Percentiles rank a stretch among this genome's conserved stretches.
Conservation (phyloP, 2,113 vertebrate species). For the Sylvia atricapilla region DNA sequence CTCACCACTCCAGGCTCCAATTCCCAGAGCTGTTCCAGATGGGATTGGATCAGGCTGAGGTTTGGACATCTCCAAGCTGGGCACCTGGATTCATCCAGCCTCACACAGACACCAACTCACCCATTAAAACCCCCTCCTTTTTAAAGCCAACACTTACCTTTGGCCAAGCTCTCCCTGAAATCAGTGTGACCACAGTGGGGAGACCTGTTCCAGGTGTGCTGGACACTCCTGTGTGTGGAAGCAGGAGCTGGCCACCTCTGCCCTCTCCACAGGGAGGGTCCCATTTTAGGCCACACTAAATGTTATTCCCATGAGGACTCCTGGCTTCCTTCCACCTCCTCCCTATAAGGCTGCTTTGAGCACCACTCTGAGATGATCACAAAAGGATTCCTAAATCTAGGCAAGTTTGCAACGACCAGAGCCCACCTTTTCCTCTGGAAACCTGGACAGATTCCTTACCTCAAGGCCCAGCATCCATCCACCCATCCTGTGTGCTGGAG, state of each 20-base stretch:
- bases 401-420: fast-evolving
- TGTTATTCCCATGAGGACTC: fast-evolving
- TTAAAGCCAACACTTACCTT: not conserved
- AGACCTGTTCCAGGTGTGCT: not conserved
- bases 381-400: not conserved
- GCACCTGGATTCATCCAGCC: not conserved
- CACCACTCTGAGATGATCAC: fast-evolving
- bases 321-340: not conserved
- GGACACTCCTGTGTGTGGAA: fast-evolving
- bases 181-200: not conserved
- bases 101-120: not conserved
- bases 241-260: not conserved
- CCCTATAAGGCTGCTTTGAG: fast-evolving
- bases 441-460: not conserved
- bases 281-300: not conserved
- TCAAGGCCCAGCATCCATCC: not conserved
- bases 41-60: fast-evolving
- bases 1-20: not conserved
- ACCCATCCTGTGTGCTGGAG: not conserved
- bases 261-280: not conserved
- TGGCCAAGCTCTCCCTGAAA: not conserved
- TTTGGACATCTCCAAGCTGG: not conserved
- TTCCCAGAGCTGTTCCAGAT: fast-evolving
- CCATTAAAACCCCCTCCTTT: not conserved
- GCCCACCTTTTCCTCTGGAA: not conserved